These are phyloP conservation scores for Harmothoe impar DNA, from an alignment of 2,888 invertebrate genomes.

Conservation along the genomic window DNA sequence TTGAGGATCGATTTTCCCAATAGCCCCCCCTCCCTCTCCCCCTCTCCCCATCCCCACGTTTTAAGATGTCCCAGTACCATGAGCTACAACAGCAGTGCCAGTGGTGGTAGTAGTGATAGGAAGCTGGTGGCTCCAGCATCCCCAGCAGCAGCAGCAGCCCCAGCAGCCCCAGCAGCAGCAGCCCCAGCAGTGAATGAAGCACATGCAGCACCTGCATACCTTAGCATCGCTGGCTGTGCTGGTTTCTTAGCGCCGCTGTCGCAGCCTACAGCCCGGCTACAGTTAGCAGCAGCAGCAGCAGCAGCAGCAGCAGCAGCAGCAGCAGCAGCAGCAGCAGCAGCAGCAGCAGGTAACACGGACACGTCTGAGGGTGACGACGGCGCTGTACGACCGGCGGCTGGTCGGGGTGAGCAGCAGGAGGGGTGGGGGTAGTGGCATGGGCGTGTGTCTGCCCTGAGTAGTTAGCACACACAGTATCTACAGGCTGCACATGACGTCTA, in stretches of 20 bases:
- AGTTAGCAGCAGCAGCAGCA: conserved; percentile 5
- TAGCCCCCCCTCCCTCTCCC: too few relatives aligned
- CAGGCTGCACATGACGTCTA: too few relatives aligned
- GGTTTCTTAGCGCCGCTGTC: conserved; percentile 10
- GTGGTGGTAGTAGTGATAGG: neutral
- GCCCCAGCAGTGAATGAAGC: neutral
- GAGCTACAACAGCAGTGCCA: neutral
- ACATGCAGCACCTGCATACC: conserved; percentile 25
- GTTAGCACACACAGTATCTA: too few relatives aligned
- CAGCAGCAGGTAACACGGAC: neutral
- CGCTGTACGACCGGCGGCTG: too few relatives aligned
- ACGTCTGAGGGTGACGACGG: neutral
- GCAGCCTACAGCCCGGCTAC: neutral
- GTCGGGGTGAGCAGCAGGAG: too few relatives aligned
- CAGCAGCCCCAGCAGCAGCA: conserved; percentile 19
- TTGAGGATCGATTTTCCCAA: too few relatives aligned
- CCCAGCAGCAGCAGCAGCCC: conserved; percentile 29
- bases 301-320: neutral
- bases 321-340: neutral
- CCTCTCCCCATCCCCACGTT: neutral
- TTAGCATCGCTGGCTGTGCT: neutral
- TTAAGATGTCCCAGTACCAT: neutral
- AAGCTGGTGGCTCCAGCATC: neutral
- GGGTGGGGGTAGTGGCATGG: too few relatives aligned
- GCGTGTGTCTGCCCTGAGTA: too few relatives aligned